Evolutionary conservation across 2,888 invertebrate genomes (phyloP).

Genomic region (Phyllotreta cruciferae): DNA sequence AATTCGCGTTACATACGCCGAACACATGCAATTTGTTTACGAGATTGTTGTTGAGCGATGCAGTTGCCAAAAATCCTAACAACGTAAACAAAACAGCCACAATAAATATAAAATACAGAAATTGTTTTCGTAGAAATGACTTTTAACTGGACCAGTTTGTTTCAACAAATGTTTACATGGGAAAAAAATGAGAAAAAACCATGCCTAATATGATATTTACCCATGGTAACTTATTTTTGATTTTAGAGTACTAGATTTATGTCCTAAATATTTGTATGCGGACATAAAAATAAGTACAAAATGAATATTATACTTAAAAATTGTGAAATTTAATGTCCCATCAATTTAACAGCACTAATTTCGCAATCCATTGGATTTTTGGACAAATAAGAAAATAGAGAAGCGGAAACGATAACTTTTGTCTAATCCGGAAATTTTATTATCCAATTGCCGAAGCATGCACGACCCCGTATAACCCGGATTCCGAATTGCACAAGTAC

Average conservation of each 20-base stretch:
- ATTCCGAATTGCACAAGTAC: constrained; percentile 38
- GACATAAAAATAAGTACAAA: no score
- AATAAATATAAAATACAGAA: constrained; percentile 18
- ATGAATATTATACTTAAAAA: no score
- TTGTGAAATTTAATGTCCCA: no score
- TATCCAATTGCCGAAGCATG: constrained; percentile 20
- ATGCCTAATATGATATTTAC: no score
- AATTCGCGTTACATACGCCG: constrained; percentile 15
- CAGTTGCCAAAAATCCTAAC: constrained; percentile 19
- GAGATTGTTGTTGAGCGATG: constrained; percentile 9
- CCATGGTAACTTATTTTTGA: no score
- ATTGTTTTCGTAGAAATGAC: constrained; percentile 16
- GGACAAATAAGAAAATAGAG: no score
- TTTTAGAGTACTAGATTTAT: no score
- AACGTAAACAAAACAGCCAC: constrained; percentile 13
- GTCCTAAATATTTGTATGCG: no score
- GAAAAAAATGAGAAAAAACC: no score
- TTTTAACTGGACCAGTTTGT: constrained; percentile 10
- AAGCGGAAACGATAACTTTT: constrained; percentile 11
- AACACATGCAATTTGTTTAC: constrained; percentile 19
- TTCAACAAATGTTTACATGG: no score
- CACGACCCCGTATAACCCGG: constrained; percentile 37
- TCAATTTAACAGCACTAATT: no score
- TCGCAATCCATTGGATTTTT: no score
- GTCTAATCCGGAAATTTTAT: constrained; percentile 15